phyloP scores from a whole-genome alignment of 2,113 vertebrate species.

The Propithecus coquereli region DNA sequence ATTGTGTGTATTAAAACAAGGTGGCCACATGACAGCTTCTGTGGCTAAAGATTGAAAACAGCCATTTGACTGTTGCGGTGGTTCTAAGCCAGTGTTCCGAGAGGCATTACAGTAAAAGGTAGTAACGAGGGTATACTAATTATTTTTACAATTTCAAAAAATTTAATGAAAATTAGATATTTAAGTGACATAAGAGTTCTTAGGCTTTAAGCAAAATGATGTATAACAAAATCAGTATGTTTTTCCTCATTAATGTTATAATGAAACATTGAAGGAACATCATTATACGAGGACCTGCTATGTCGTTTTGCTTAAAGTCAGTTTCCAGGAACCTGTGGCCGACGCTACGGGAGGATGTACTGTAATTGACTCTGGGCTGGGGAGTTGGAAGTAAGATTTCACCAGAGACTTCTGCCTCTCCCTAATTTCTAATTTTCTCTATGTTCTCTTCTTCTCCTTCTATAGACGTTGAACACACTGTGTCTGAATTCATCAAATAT shows the following conservation, averaged over 20 bases:
- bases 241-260: background rate
- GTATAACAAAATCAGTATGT: background rate
- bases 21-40: background rate
- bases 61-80: background rate
- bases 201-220: background rate
- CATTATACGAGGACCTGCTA: background rate
- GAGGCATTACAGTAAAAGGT: background rate
- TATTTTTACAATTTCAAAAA: background rate
- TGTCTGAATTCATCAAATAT: conserved; percentile 21
- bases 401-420: background rate
- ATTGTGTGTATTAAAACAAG: background rate
- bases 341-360: background rate
- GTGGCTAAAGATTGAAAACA: background rate
- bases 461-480: conserved; percentile 25
- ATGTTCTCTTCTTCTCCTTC: background rate
- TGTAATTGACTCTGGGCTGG: background rate
- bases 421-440: background rate
- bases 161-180: background rate
- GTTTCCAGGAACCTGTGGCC: background rate
- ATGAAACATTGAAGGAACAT: background rate
- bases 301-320: background rate
- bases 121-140: background rate
- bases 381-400: background rate
- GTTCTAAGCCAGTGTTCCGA: background rate
- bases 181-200: background rate